Base-by-base conservation (phyloP, 1,140 invertebrate genomes). In the Heliconius eleuchia region DNA sequence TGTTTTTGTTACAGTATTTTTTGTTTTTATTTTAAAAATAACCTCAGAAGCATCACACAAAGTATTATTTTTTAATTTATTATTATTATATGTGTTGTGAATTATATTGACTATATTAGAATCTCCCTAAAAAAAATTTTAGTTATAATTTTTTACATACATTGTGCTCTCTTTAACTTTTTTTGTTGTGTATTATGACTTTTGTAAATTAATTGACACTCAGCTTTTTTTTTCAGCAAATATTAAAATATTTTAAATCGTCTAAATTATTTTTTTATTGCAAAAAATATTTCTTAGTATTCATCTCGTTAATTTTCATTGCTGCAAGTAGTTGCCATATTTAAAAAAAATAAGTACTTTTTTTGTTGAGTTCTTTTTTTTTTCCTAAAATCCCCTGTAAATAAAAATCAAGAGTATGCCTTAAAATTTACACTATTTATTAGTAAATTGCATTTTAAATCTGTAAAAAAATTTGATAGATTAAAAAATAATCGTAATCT, bases 361-460 rank as follows among this genome's bases (percentile, higher is more conserved):
- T 57, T 57, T 30, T 18, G 27, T 66, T 30, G 23, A 3, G n/a
- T 27, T 16, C 6, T 37, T 37, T 57, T 23, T 57, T 57, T 57
- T 57, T 66, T 57, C 8, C 1, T 57, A 23, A 66, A 27, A 30
- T 66, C 27, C 11, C 60, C 3, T 66, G 60, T 66, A 66, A 66
- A 66, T 66, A 66, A 66, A 66, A 66, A 66, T 27, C 60, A 66
- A 66, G 60, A 66, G 60, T 66, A 66, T 66, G 60, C 60, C 60
- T 66, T 66, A 66, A 66, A 66, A 13, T 66, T 66, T 66, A 66
- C 27, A 66, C 55, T 30, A 30, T 66, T 66, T 66, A 27, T 66
- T 66, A 66, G 60, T 27, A 30, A 66, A 66, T 66, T 66, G 27
- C 60, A 66, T 66, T 66, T 66, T 30, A 9, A 66, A 66, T 16